A percentile compares a stretch with the other conserved stretches of the same genome.
phyloP scores from a whole-genome alignment of 2,888 invertebrate species.

The Eulithis testata region DNA sequence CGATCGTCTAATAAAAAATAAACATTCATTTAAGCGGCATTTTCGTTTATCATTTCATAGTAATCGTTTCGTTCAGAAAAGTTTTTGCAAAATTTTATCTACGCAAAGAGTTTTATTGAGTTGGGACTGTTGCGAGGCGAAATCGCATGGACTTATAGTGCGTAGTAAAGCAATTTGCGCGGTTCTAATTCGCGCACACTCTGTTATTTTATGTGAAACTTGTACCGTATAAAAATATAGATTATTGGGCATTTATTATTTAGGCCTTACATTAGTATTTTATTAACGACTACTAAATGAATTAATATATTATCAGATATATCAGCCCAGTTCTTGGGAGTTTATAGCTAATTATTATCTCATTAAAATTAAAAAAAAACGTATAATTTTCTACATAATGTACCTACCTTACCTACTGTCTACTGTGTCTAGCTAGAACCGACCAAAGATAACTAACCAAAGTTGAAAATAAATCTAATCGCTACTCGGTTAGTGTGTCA shows the following conservation, averaged over 20 bases:
- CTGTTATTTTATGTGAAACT: not conserved
- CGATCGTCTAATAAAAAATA: not conserved
- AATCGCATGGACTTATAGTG: constrained; percentile 43
- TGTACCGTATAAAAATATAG: too few relatives aligned
- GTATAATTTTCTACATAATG: not conserved
- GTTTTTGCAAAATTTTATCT: constrained; percentile 25
- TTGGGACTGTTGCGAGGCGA: constrained; percentile 38
- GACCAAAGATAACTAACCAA: not conserved
- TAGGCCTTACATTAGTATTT: too few relatives aligned
- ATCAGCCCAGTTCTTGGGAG: too few relatives aligned
- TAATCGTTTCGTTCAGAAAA: not conserved
- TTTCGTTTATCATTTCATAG: too few relatives aligned
- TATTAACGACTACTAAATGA: too few relatives aligned
- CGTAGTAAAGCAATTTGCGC: constrained; percentile 51
- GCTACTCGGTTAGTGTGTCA: constrained; percentile 49
- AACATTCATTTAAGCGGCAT: too few relatives aligned
- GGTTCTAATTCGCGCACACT: constrained; percentile 35
- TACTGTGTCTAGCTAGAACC: not conserved
- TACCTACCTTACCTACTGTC: too few relatives aligned
- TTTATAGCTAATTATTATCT: too few relatives aligned
- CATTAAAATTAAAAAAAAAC: not conserved
- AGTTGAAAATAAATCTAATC: constrained; percentile 13
- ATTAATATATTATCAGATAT: too few relatives aligned
- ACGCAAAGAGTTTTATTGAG: constrained; percentile 31
- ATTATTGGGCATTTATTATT: too few relatives aligned